Conservation (phyloP, 1,140 invertebrate genomes). For the Sinella curviseta region DNA sequence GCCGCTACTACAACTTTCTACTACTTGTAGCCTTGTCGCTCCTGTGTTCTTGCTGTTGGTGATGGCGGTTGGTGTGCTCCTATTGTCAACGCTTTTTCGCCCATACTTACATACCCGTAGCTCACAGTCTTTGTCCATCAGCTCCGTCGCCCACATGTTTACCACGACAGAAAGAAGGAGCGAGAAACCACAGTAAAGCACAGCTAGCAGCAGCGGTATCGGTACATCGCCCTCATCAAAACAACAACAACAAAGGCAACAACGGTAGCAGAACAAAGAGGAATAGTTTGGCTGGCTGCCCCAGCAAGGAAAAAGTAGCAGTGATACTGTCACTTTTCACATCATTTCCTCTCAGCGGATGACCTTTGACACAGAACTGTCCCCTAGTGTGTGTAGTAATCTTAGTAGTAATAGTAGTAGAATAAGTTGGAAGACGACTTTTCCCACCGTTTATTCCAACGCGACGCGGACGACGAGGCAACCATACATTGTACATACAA, state of each 20-base stretch:
- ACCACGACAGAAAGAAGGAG: background rate
- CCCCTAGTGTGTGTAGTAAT: background rate
- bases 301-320: background rate
- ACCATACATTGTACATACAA: no score
- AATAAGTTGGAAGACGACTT: no score
- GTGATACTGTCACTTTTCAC: background rate
- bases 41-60: background rate
- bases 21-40: background rate
- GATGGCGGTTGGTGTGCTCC: background rate
- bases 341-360: background rate
- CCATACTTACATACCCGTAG: background rate
- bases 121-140: constrained; percentile 26
- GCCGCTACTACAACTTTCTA: background rate
- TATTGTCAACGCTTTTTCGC: constrained; percentile 23
- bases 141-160: constrained; percentile 18
- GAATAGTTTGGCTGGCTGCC: no score
- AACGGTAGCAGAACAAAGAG: background rate
- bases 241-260: background rate
- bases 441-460: background rate
- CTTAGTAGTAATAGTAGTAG: background rate
- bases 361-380: constrained; percentile 1
- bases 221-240: background rate
- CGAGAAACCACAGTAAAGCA: background rate
- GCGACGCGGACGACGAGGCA: no score
- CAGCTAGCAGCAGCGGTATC: background rate